A percentile compares a stretch with the other conserved stretches of the same genome.
phyloP scores from a whole-genome alignment of 2,797 vertebrate genomes.

The Yasuhikotakia modesta region DNA sequence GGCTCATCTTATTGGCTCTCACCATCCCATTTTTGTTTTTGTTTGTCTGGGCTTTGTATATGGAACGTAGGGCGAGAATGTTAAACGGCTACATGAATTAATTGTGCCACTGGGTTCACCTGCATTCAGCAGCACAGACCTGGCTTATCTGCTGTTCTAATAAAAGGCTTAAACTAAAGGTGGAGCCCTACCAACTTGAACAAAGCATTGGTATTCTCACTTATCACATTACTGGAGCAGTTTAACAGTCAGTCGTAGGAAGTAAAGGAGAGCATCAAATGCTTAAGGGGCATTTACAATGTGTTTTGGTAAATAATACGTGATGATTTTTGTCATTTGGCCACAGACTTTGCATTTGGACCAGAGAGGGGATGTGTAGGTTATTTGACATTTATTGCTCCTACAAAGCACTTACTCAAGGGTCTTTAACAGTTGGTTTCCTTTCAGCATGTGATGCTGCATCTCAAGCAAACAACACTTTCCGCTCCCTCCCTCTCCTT shows the following conservation, averaged over 20 bases:
- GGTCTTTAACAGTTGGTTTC: background rate
- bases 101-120: constrained; percentile 25
- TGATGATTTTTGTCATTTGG: background rate
- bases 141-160: background rate
- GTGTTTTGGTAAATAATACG: no score
- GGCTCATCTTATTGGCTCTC: constrained; percentile 25
- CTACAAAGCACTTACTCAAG: background rate
- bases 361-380: constrained; percentile 10
- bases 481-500: constrained; percentile 32
- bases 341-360: background rate
- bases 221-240: background rate
- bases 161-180: background rate
- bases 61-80: constrained; percentile 27
- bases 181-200: background rate
- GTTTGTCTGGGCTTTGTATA: constrained; percentile 40
- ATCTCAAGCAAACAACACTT: constrained; percentile 30
- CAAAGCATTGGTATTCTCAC: background rate
- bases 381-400: constrained; percentile 33
- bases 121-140: background rate
- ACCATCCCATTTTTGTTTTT: constrained; percentile 35
- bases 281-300: no score
- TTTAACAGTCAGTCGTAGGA: background rate
- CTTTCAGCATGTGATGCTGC: constrained; percentile 45
- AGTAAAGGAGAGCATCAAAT: background rate
- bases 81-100: constrained; percentile 24